Base-by-base conservation (phyloP, 2,888 invertebrate genomes). In the Catocala nupta region DNA sequence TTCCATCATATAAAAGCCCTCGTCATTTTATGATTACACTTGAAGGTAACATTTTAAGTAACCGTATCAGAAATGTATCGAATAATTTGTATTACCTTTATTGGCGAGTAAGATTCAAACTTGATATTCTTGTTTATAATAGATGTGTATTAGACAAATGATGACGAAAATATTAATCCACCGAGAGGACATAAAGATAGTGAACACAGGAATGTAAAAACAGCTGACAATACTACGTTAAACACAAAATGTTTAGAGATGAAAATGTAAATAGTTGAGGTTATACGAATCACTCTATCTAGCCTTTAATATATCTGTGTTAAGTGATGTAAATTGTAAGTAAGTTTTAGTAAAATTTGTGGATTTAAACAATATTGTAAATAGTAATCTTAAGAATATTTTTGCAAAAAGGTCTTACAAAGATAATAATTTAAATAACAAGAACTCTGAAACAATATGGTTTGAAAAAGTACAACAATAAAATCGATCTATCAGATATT, bases 161-260 rank as follows among this genome's bases (percentile, higher is more conserved):
- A 79, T 71, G 63, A 80, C 60, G 70, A 79, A 73, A 75, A 74
- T 77, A 76, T 75, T 77, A 78, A 80, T 77, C 70, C 69, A 75
- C 77, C 84, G 81, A 61, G 55, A 78, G 76, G 73, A 81, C 79
- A 84, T 81, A 83, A 82, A 82, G 82, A 81, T 84, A 83, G 81
- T 80, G 77, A 66, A 86, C 84, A 89, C 90, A 90, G 88, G 86
- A 91, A 90, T 87, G 90, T 87, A 90, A 84, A 87, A 90, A 85
- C 92, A 91, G 90, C 91, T 89, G 93, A 94, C 93, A 94, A 94
- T 94, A 94, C 90, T 93, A 94, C 84, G 86, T 85, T 92, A 84
- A 88, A 88, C 88, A 88, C 84, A 90, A 87, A 76, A 87, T 83
- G 87, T 83, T 90, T 89, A 91, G 88, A 82, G 71, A 82, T 54